These are phyloP conservation scores for Ameiurus melas DNA, from an alignment of 2,113 vertebrate species.

Conservation along the genomic window DNA sequence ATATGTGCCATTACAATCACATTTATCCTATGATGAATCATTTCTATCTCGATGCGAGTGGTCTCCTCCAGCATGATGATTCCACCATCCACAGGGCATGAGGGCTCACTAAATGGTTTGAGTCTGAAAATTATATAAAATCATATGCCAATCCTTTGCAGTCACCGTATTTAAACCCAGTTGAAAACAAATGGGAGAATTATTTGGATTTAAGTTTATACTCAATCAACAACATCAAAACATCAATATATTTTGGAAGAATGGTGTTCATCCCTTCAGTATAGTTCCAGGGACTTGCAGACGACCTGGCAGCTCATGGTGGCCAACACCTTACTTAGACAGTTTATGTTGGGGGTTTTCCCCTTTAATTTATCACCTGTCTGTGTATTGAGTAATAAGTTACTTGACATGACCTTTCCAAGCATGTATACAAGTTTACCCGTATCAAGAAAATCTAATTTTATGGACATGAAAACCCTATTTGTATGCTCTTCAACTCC, in stretches of 20 bases:
- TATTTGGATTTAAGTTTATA: not conserved
- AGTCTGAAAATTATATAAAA: not conserved
- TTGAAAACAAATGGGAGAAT: not conserved
- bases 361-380: not conserved
- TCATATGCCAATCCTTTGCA: not conserved
- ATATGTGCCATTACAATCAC: not conserved
- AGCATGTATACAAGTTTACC: not conserved
- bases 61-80: not conserved
- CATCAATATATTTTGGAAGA: not conserved
- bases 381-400: not conserved
- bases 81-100: not conserved
- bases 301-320: not conserved
- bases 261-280: not conserved
- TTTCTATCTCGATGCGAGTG: not conserved
- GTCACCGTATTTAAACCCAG: not conserved
- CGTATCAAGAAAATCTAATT: not conserved
- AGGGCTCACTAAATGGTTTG: not conserved
- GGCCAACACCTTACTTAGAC: not conserved
- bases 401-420: not conserved
- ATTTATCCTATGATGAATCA: not conserved
- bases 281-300: not conserved
- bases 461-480: not conserved
- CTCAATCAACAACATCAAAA: not conserved
- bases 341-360: not conserved
- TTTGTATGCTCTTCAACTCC: not conserved